Base-by-base conservation (phyloP, 1,140 invertebrate genomes). In the Leguminivora glycinivorella region DNA sequence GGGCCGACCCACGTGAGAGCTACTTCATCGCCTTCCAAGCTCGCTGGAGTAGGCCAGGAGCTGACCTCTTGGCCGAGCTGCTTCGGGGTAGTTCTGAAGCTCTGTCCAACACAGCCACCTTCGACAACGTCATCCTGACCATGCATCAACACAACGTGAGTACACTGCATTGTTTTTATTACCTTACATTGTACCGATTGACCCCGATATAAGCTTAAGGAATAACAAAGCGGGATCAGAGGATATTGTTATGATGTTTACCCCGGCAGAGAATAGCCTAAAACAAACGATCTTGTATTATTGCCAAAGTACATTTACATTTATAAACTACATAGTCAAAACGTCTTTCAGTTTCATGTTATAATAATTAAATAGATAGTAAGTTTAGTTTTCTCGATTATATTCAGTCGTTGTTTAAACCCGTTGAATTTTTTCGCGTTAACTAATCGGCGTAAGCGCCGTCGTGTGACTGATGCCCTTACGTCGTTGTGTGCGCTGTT, bases 1-100 rank as follows among this genome's bases (percentile, higher is more conserved):
- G 86, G 87, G 1, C 84, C 84, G 0, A 91, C 89, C 1, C 96
- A 96, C 85, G 95, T 96, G 70, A 86, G 96, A 77, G 96, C 96
- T 1, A 96, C 95, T 2, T 96, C 96, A 2, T 96, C 95, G 77
- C 96, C 96, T 4, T 96, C 95, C 0, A 96, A 96, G 88, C 90
- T 96, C 69, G 95, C 95, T 78, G 93, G 94, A 63, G 87, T 94
- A 93, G 94, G 77, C 94, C 95, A 1, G 95, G 94, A 66, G 94
- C 93, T 0, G 95, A 96, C 79, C 85, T 96, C 25, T 87, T 96
- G 29, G 95, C 95, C 12, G 95, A 96, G 81, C 88, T 96, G 43
- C 92, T 96, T 14, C 93, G 95, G 69, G 95, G 95, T 19, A 95
- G 95, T 76, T 96, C 95, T 10, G 96, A 96, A 83, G 93, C 95